These are phyloP conservation scores for Autographa pulchrina DNA, from an alignment of 2,888 invertebrate genomes.

Conservation along the genomic window DNA sequence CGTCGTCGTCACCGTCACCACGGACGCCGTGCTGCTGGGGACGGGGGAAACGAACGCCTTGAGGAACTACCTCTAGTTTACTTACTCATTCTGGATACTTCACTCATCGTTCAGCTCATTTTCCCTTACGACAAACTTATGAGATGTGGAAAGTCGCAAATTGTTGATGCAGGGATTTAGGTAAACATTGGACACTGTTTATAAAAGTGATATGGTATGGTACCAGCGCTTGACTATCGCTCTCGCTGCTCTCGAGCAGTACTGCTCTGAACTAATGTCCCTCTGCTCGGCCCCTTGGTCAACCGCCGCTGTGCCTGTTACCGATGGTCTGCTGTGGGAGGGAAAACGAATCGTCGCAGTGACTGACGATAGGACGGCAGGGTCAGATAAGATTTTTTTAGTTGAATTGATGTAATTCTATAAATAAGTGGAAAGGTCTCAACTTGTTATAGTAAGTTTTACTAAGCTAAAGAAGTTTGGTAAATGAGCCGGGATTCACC, in stretches of 20 bases:
- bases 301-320: constrained; percentile 65
- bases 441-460: too few relatives aligned
- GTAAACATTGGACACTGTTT: constrained; percentile 7
- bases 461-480: too few relatives aligned
- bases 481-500: too few relatives aligned
- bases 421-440: too few relatives aligned
- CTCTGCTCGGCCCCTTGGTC: constrained; percentile 44
- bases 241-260: constrained; percentile 46
- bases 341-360: constrained; percentile 43
- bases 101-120: not conserved
- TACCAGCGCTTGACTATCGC: constrained; percentile 51
- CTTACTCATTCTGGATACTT: not conserved
- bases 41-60: constrained; percentile 11
- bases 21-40: constrained; percentile 74
- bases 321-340: constrained; percentile 63
- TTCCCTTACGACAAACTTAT: not conserved
- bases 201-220: constrained; percentile 31
- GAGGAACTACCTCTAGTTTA: not conserved
- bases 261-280: constrained; percentile 43
- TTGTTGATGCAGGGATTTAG: not conserved
- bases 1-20: constrained; percentile 63
- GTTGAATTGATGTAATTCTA: too few relatives aligned
- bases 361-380: constrained; percentile 13
- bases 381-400: too few relatives aligned
- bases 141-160: not conserved